These are phyloP conservation scores for Drosophila phalerata DNA, from an alignment of 2,888 invertebrate species.

Conservation along the genomic window DNA sequence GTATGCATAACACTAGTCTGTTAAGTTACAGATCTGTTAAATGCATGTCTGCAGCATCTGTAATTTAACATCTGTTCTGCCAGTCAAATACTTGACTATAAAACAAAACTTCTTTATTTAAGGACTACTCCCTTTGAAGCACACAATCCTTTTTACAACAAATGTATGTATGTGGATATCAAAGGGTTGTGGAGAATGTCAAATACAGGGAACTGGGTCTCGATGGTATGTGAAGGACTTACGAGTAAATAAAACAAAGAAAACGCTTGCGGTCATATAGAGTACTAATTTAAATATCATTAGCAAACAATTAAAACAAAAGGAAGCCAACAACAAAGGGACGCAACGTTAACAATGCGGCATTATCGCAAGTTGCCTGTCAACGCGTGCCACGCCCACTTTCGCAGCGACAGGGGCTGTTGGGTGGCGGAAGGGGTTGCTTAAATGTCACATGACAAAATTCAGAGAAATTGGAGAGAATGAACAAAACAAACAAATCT, in stretches of 20 bases:
- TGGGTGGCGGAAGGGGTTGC: constrained; percentile 16
- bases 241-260: constrained; percentile 47
- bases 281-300: constrained; percentile 82
- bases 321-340: constrained; percentile 36
- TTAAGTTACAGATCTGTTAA: not conserved
- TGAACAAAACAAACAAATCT: constrained; percentile 34
- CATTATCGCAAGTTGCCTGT: constrained; percentile 52
- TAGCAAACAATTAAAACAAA: constrained; percentile 77
- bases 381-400: constrained; percentile 58
- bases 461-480: not conserved
- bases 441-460: constrained; percentile 45
- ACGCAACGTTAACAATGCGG: constrained; percentile 43
- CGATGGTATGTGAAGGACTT: constrained; percentile 15
- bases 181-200: not conserved
- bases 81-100: not conserved
- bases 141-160: not conserved
- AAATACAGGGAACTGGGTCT: constrained; percentile 10
- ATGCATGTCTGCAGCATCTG: not conserved
- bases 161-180: not conserved
- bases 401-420: not conserved
- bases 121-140: not conserved
- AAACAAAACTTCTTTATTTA: not conserved
- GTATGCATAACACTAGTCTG: not conserved
- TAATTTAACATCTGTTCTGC: not conserved
- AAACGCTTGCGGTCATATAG: constrained; percentile 67